Evolutionary conservation across 1,140 invertebrate genomes (phyloP).

Genomic region (Trichogramma pretiosum): DNA sequence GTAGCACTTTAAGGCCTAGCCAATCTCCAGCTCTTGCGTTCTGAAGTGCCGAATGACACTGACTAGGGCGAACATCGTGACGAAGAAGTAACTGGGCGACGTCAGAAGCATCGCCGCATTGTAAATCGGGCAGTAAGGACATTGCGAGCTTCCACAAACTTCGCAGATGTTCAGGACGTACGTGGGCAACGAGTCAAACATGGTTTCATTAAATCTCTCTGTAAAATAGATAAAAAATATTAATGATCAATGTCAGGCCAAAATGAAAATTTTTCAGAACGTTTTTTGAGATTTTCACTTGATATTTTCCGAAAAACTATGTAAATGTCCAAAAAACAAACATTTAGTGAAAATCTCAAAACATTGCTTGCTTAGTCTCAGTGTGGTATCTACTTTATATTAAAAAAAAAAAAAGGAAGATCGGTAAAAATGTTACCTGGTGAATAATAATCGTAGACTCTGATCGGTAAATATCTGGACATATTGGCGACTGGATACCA

Average conservation of each 20-base stretch:
- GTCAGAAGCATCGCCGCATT: conserved; percentile 52
- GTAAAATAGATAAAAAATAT: conserved; percentile 37
- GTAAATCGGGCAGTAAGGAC: conserved; percentile 91
- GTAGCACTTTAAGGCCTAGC: conserved; percentile 2
- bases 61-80: conserved; percentile 28
- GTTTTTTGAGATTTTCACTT: no score
- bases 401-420: no score
- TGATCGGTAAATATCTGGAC: conserved; percentile 80
- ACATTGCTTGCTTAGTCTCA: no score
- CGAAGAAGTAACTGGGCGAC: conserved; percentile 33
- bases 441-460: conserved; percentile 93
- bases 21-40: conserved; percentile 26
- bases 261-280: no score
- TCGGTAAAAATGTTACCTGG: no score
- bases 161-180: conserved; percentile 92
- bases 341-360: no score
- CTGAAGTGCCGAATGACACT: conserved; percentile 31
- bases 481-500: conserved; percentile 96
- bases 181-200: conserved; percentile 82
- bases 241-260: no score
- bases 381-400: neutral
- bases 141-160: conserved; percentile 96
- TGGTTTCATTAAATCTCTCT: conserved; percentile 90
- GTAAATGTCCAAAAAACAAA: no score
- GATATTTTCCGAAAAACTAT: no score